Evolutionary conservation across 2,888 invertebrate species (phyloP), one percentile per base, ranked within the genome.

Genomic region (Polylopha cassiicola): DNA sequence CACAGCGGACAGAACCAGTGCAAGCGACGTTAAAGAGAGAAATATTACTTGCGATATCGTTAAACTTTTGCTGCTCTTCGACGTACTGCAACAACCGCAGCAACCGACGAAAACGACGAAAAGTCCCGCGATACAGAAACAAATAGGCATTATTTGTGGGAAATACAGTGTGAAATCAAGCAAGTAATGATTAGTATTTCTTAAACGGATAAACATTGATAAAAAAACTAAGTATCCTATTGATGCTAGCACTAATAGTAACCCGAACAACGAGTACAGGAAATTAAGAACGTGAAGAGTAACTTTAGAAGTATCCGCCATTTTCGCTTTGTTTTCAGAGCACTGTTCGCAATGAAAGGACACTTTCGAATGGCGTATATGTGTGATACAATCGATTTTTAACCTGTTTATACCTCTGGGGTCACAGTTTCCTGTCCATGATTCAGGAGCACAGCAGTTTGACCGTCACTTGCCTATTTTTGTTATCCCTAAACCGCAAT

Each of bases 221-320:
- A 41, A 20, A 21, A 30, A 30, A 4, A 41, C 21, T 7, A 16
- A 29, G 11, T 20, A 41, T 7, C 5, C 15, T 8, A 36, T 23
- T 1, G 34, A 34, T 4, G 24, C 22, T 1, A 34, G 7, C 6
- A 41, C 16, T 0, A 41, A 8, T 2, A 21, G 13, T 1, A 41
- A 20, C 17, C 41, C 41, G 23, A 34, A 30, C 1, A 41, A 15
- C 24, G 41, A 34, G 21, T 41, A 41, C 5, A 26, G 8, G 4
- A 36, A 9, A 15, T 41, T 41, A 1, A 41, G 6, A 1, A 41
- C 24, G 13, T 26, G 24, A 30, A 41, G 29, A 1, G 36, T 30
- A 15, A 41, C 29, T 41, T 36, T 34, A n/a, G n/a, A n/a, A n/a
- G n/a, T n/a, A n/a, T n/a, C n/a, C 29, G 34, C 29, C 41, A 41